These are phyloP conservation scores for Lathronympha strigana DNA, from an alignment of 2,888 invertebrate genomes.

Conservation along the genomic window DNA sequence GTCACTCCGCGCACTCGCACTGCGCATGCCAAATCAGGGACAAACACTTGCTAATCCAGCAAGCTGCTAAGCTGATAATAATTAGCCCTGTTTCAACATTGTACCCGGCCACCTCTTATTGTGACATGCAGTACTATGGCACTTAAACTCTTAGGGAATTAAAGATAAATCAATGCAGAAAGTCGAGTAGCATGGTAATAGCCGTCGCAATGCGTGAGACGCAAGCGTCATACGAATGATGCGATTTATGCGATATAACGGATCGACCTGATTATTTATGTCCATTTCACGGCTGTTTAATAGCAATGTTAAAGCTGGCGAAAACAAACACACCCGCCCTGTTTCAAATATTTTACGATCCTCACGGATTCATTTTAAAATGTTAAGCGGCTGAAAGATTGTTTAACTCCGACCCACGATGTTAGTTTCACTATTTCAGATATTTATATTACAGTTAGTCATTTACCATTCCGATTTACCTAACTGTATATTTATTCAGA, in stretches of 20 bases:
- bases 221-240: conserved; percentile 79
- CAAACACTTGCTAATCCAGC: conserved; percentile 35
- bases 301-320: conserved; percentile 82
- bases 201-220: conserved; percentile 64
- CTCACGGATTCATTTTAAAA: conserved; percentile 81
- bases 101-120: conserved; percentile 12
- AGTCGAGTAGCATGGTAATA: conserved; percentile 72
- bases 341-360: conserved; percentile 84
- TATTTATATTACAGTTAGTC: conserved; percentile 82
- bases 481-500: conserved; percentile 78
- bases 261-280: conserved; percentile 83
- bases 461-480: conserved; percentile 83
- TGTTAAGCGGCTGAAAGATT: conserved; percentile 77
- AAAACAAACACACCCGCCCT: conserved; percentile 82
- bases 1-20: conserved; percentile 44
- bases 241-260: conserved; percentile 76
- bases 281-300: conserved; percentile 84
- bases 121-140: conserved; percentile 8
- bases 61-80: conserved; percentile 23
- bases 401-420: conserved; percentile 71
- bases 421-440: conserved; percentile 76
- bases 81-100: conserved; percentile 23
- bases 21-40: conserved; percentile 47
- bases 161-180: conserved; percentile 69
- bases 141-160: conserved; percentile 60